These are phyloP conservation scores for Thelaira solivaga DNA, from an alignment of 2,888 invertebrate genomes.

Conservation along the genomic window DNA sequence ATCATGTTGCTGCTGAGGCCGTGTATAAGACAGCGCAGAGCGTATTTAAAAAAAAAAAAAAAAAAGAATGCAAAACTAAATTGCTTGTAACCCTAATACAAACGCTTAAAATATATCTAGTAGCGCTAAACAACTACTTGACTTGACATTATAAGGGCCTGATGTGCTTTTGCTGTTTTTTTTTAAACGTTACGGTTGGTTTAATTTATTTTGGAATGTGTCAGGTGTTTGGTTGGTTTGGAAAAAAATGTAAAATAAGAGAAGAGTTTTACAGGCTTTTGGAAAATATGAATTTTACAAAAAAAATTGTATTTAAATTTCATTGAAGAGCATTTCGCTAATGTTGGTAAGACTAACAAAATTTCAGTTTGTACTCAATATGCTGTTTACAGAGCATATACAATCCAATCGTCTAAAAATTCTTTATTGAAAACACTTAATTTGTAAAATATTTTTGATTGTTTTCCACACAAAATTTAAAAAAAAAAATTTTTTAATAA, in stretches of 20 bases:
- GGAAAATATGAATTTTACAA: no score
- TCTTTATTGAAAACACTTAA: no score
- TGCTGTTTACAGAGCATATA: no score
- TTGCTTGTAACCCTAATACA: conserved; percentile 6
- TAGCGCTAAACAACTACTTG: conserved; percentile 2
- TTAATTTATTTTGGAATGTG: conserved; percentile 4
- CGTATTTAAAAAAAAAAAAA: not conserved
- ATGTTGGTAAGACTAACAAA: no score
- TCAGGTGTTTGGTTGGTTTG: not conserved
- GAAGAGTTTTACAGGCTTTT: not conserved
- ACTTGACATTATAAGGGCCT: conserved; percentile 32
- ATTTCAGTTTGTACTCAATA: no score
- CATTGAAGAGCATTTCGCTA: no score
- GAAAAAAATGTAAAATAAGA: not conserved
- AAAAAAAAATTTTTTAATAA: no score
- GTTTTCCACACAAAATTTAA: no score
- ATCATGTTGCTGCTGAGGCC: conserved; percentile 24
- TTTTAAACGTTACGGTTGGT: conserved; percentile 22
- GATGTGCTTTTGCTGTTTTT: conserved; percentile 5
- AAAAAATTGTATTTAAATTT: no score
- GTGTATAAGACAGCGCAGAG: not conserved
- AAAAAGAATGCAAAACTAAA: not conserved
- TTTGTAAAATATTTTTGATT: no score
- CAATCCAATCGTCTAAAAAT: no score
- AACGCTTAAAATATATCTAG: not conserved